phyloP scores from a whole-genome alignment of 2,888 invertebrate genomes.

The Eilema sororculum region DNA sequence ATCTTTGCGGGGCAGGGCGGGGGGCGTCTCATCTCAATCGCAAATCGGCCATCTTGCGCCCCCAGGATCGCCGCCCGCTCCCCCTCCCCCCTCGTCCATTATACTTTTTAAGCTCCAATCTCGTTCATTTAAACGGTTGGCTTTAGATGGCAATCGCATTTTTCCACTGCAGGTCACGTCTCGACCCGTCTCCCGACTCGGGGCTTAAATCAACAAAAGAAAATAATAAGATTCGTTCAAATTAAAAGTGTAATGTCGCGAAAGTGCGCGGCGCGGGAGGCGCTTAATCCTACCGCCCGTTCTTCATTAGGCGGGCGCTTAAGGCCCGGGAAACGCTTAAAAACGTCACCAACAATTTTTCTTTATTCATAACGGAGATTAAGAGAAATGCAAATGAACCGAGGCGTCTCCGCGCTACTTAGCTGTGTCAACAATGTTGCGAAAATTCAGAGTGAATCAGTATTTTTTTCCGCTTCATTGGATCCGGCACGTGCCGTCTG shows the following conservation, averaged over 20 bases:
- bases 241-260: constrained; percentile 90
- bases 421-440: constrained; percentile 84
- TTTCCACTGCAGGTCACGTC: constrained; percentile 91
- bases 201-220: constrained; percentile 91
- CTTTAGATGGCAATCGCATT: constrained; percentile 91
- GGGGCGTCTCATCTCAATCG: constrained; percentile 86
- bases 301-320: constrained; percentile 80
- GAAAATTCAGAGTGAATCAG: constrained; percentile 59
- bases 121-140: constrained; percentile 91
- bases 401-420: constrained; percentile 82
- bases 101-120: constrained; percentile 92
- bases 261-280: constrained; percentile 71
- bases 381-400: constrained; percentile 86
- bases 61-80: constrained; percentile 83
- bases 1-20: constrained; percentile 74
- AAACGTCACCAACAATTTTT: constrained; percentile 83
- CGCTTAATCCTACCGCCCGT: constrained; percentile 75
- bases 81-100: constrained; percentile 86
- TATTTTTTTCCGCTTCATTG: constrained; percentile 62
- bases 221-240: constrained; percentile 91
- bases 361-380: constrained; percentile 87
- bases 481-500: constrained; percentile 44
- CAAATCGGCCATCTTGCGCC: constrained; percentile 87
- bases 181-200: constrained; percentile 86
- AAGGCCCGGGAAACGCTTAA: constrained; percentile 74